phyloP scores from a whole-genome alignment of 2,113 vertebrate genomes.

The Pseudonaja textilis region DNA sequence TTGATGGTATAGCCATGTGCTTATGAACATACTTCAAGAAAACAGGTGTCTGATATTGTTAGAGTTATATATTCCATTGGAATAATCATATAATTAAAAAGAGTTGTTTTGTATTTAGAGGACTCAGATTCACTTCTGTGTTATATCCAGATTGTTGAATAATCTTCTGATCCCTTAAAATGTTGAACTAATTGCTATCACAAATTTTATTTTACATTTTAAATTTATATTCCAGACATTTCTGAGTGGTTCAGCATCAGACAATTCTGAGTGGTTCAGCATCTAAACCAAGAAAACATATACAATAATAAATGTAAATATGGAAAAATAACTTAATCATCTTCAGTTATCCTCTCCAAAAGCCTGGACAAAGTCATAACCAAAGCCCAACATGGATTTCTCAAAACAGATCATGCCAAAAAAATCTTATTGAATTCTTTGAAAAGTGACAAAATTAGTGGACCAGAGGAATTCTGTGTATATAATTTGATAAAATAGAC shows the following conservation, averaged over 20 bases:
- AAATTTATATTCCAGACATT: not conserved
- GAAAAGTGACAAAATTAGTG: too few relatives aligned
- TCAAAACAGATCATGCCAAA: too few relatives aligned
- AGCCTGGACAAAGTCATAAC: not conserved
- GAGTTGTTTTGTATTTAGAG: not conserved
- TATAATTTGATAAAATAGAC: too few relatives aligned
- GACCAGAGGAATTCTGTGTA: too few relatives aligned
- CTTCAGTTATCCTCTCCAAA: not conserved
- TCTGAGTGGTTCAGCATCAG: not conserved
- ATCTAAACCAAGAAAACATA: not conserved
- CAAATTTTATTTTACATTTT: not conserved
- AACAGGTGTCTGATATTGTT: not conserved
- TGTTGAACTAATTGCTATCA: not conserved
- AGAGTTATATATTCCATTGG: not conserved
- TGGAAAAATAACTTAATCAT: not conserved
- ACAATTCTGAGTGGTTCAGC: not conserved
- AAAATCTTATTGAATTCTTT: too few relatives aligned
- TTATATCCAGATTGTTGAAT: not conserved
- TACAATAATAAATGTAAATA: not conserved
- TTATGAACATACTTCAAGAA: not conserved
- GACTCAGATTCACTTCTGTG: not conserved
- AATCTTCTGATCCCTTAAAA: not conserved
- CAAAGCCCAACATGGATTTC: too few relatives aligned
- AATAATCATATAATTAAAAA: not conserved
- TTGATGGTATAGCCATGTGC: not conserved